A percentile compares a stretch with the other conserved stretches of the same genome.
Evolutionary conservation across 2,797 vertebrate genomes (phyloP).

Genomic region (Sebastes diaconus): DNA sequence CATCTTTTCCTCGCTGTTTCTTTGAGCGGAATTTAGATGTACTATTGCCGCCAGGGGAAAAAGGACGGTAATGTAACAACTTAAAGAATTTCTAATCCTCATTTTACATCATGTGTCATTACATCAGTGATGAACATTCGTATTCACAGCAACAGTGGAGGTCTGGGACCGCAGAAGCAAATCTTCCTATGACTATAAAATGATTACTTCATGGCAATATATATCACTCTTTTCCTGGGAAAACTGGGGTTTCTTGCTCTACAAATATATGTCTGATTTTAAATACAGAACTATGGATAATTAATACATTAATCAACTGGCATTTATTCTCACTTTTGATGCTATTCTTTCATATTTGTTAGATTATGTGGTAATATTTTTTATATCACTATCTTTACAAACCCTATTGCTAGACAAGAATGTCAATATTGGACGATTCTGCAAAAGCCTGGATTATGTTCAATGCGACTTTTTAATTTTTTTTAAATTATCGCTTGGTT

Average conservation of each 20-base stretch:
- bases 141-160: not conserved
- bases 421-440: no score
- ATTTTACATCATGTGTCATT: conserved; percentile 1
- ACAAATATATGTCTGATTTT: not conserved
- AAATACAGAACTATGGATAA: not conserved
- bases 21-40: conserved; percentile 7
- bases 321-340: not conserved
- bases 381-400: not conserved
- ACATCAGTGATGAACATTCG: not conserved
- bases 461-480: fast-evolving
- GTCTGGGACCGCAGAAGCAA: not conserved
- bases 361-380: not conserved
- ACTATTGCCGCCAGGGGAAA: conserved; percentile 1
- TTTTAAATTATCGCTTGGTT: not conserved
- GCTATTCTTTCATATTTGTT: not conserved
- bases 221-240: not conserved
- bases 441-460: not conserved
- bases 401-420: not conserved
- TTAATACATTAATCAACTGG: not conserved
- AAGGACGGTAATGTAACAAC: not conserved
- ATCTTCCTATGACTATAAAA: not conserved
- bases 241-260: not conserved
- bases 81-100: conserved; percentile 15
- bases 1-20: not conserved
- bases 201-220: not conserved